Conservation (phyloP, 2,113 vertebrate species). For the Hepsetus odoe region DNA sequence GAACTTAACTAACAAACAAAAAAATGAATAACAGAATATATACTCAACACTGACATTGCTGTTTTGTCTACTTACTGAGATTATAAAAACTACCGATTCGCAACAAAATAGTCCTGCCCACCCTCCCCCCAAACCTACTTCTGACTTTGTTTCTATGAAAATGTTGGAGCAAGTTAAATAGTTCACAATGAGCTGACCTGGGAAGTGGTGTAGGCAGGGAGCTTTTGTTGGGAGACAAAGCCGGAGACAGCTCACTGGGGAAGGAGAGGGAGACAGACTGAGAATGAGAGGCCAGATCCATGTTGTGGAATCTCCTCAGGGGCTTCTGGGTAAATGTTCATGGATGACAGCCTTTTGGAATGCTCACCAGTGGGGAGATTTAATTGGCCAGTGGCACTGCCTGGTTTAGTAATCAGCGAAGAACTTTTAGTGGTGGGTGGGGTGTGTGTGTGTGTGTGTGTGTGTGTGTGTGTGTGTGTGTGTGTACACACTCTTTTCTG, state of each 20-base stretch:
- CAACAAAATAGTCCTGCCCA: slow-evolving; percentile 18
- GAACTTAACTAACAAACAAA: too few species aligned
- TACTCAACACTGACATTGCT: slow-evolving; percentile 15
- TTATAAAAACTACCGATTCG: slow-evolving; percentile 16
- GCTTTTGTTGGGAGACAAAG: slow-evolving; percentile 80
- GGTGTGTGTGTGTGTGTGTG: slow-evolving; percentile 49
- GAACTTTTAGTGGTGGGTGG: slow-evolving; percentile 55
- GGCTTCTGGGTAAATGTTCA: slow-evolving; percentile 79
- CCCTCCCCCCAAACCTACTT: slow-evolving; percentile 30
- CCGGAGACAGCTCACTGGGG: slow-evolving; percentile 65
- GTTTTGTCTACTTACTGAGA: too few species aligned
- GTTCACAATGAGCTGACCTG: slow-evolving; percentile 77
- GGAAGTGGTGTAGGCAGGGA: slow-evolving; percentile 79
- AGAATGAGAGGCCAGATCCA: slow-evolving; percentile 68
- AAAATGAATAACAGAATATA: too few species aligned
- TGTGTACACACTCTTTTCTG: background rate
- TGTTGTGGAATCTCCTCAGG: slow-evolving; percentile 77
- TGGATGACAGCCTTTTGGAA: slow-evolving; percentile 79
- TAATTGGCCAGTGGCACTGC: slow-evolving; percentile 74
- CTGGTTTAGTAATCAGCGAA: slow-evolving; percentile 73
- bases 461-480: slow-evolving; percentile 43
- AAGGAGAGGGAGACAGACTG: slow-evolving; percentile 61
- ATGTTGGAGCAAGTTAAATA: slow-evolving; percentile 64
- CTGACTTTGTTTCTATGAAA: slow-evolving; percentile 61
- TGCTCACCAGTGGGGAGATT: slow-evolving; percentile 77